Conservation (phyloP, 1,140 invertebrate genomes). For the Neodiprion lecontei region DNA sequence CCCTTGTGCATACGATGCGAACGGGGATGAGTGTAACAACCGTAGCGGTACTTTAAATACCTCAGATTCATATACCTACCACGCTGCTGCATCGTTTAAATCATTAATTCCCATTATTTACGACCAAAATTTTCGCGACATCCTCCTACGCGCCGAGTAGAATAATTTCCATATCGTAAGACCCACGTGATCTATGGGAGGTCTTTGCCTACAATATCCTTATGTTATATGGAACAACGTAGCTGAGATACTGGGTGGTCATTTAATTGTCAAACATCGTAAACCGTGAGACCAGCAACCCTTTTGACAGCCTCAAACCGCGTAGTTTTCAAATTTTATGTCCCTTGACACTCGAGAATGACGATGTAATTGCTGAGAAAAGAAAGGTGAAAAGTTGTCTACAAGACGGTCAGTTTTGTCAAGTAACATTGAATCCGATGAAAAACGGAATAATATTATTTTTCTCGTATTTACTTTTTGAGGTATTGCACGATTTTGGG, state of each 20-base stretch:
- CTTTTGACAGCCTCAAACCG: no score
- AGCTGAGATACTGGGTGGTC: constrained; percentile 14
- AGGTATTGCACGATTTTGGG: neutral
- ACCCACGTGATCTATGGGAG: constrained; percentile 48
- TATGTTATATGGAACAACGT: constrained; percentile 26
- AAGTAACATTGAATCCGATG: neutral
- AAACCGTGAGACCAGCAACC: no score
- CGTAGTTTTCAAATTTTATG: no score
- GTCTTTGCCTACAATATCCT: constrained; percentile 45
- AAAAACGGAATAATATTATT: neutral
- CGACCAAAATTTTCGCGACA: constrained; percentile 44
- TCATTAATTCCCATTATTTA: constrained; percentile 54
- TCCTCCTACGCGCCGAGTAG: constrained; percentile 32
- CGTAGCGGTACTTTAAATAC: neutral
- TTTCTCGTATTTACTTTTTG: neutral
- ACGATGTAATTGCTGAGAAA: neutral
- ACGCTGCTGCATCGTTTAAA: constrained; percentile 11
- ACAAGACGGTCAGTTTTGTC: neutral
- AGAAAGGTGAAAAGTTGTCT: neutral
- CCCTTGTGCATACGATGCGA: neutral
- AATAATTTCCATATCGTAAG: constrained; percentile 57
- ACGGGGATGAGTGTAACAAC: neutral
- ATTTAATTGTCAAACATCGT: neutral
- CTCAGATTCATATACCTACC: neutral
- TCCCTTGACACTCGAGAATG: neutral